Evolutionary conservation across 1,140 invertebrate species (phyloP).

Genomic region (Heliconius himera): DNA sequence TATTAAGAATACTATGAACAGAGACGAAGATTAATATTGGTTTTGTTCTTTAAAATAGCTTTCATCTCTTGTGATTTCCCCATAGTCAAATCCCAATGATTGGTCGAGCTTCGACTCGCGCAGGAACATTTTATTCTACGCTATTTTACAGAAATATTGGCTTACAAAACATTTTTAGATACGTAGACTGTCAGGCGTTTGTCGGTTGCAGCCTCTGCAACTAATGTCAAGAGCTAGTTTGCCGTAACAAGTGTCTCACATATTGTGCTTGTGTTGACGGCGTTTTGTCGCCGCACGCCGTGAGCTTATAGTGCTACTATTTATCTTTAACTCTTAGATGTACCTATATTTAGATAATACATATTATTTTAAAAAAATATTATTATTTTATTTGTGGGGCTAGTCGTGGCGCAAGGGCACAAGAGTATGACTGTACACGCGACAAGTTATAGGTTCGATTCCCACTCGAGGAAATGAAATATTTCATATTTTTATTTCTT

Average conservation of each 20-base stretch:
- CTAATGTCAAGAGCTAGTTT: slow-evolving; percentile 16
- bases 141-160: slow-evolving; percentile 11
- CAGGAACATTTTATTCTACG: not conserved
- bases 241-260: slow-evolving; percentile 24
- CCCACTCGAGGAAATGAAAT: too few species aligned
- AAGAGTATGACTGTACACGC: too few species aligned
- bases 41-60: slow-evolving; percentile 16
- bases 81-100: slow-evolving; percentile 11
- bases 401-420: too few species aligned
- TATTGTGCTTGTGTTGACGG: slow-evolving; percentile 10
- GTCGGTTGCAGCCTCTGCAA: slow-evolving; percentile 7
- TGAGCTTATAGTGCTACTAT: slow-evolving; percentile 8
- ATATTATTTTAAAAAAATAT: too few species aligned
- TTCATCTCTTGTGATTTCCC: slow-evolving; percentile 14
- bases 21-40: slow-evolving; percentile 12
- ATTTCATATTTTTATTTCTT: too few species aligned
- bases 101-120: slow-evolving; percentile 6
- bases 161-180: slow-evolving; percentile 18
- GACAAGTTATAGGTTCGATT: too few species aligned
- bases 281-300: slow-evolving; percentile 12
- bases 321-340: not conserved
- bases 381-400: too few species aligned
- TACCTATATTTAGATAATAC: not conserved
- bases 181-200: slow-evolving; percentile 16
- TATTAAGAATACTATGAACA: slow-evolving; percentile 21